phyloP scores from a whole-genome alignment of 2,797 vertebrate genomes.

The Sebastes matsubarae region DNA sequence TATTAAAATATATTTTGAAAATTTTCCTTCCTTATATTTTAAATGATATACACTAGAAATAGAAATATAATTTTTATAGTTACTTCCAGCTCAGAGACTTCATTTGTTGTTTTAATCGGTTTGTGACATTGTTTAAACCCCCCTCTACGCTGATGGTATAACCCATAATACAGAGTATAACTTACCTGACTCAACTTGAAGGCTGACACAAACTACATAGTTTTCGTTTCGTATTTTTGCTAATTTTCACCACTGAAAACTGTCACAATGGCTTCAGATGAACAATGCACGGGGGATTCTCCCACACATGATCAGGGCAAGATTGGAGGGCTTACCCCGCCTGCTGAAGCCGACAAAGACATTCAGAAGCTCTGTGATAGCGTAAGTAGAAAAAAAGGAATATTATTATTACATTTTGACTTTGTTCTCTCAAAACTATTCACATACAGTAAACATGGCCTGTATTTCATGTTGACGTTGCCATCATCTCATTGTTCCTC shows the following conservation, averaged over 20 bases:
- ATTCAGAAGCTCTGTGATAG: conserved; percentile 77
- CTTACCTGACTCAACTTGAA: background rate
- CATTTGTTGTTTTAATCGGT: background rate
- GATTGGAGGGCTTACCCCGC: fast-evolving
- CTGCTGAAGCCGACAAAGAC: conserved; percentile 64
- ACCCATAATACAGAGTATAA: conserved; percentile 33
- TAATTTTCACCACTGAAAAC: fast-evolving
- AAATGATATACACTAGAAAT: too few relatives aligned
- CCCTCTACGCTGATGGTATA: conserved; percentile 38
- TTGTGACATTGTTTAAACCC: background rate
- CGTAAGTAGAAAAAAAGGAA: conserved; percentile 68
- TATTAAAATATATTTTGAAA: too few relatives aligned
- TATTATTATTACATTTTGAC: background rate
- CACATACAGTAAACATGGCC: background rate
- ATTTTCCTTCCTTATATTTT: fast-evolving
- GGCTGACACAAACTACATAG: fast-evolving
- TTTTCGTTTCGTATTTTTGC: fast-evolving
- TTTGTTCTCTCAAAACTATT: fast-evolving
- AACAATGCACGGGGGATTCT: too few relatives aligned
- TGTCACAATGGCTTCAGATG: conserved; percentile 30
- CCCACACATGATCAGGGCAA: too few relatives aligned
- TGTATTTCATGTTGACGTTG: background rate
- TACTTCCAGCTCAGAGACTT: too few relatives aligned
- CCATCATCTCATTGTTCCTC: background rate
- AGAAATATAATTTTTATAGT: too few relatives aligned